Conservation (phyloP, 2,888 invertebrate genomes). For the Acleris literana region DNA sequence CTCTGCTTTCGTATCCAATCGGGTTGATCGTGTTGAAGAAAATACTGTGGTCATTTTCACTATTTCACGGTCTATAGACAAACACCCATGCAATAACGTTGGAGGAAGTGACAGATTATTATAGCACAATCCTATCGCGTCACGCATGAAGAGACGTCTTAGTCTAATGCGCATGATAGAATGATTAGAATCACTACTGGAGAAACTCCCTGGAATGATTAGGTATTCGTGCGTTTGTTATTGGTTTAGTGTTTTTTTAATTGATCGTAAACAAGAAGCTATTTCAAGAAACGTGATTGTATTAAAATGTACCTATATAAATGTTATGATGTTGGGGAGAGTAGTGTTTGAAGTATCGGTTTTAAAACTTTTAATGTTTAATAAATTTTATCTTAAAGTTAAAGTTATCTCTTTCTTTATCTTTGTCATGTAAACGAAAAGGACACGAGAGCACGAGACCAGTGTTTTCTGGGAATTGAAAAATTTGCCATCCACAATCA, state of each 20-base stretch:
- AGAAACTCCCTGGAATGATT: slow-evolving; percentile 16
- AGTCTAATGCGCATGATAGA: slow-evolving; percentile 10
- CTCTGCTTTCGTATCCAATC: slow-evolving; percentile 31
- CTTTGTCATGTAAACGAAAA: too few species aligned
- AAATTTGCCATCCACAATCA: too few species aligned
- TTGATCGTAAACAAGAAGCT: too few species aligned
- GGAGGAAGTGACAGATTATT: slow-evolving; percentile 27
- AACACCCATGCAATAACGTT: slow-evolving; percentile 29
- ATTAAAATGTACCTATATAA: too few species aligned
- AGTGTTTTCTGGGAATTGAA: too few species aligned
- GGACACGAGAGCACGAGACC: too few species aligned
- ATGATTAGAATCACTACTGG: slow-evolving; percentile 20
- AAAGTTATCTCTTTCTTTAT: too few species aligned
- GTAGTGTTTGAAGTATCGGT: too few species aligned
- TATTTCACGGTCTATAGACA: slow-evolving; percentile 24
- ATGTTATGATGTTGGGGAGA: too few species aligned
- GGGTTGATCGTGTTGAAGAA: slow-evolving; percentile 20
- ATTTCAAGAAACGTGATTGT: too few species aligned
- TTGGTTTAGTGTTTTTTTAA: slow-evolving; percentile 2
- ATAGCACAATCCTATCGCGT: slow-evolving; percentile 18
- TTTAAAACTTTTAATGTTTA: too few species aligned
- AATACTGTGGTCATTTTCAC: slow-evolving; percentile 27
- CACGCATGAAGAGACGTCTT: slow-evolving; percentile 16
- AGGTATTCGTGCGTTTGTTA: slow-evolving; percentile 18
- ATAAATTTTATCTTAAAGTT: too few species aligned